Base-by-base conservation (phyloP, 2,113 vertebrate genomes). In the Panthera leo region DNA sequence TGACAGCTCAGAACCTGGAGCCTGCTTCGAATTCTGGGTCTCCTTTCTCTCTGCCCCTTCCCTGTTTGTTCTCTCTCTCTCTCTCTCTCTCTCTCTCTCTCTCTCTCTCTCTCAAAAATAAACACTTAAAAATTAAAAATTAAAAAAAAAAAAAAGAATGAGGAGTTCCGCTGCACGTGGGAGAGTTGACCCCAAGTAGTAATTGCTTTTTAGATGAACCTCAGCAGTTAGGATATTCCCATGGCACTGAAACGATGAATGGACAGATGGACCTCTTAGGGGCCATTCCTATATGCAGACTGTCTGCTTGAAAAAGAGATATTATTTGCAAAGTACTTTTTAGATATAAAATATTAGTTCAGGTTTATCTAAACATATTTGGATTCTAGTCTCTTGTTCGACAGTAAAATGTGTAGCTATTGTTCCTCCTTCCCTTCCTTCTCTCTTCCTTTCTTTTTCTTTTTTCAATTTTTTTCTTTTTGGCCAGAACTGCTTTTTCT, bases 251-350 rank as follows among this genome's bases (percentile, higher is more conserved):
- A 21, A 12, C 14, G 45, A 90, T 92, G 73, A 89, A 71, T 80
- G 71, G 78, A 70, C 63, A 96, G 5, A 16, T 45, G 23, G 2
- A 3, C 42, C 48, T 96, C 83, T 89, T 8, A 10, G 48, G 31
- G 36, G 7, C 92, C 25, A 16, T 80, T 86, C 63, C 45, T 13
- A 55, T 55, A 76, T 86, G 51, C 87, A 39, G 36, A 92, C 61
- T 85, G 25, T 94, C 85, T 91, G 29, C 48, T 94, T 89, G 93
- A 8, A 63, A 85, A 93, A 82, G 51, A 61, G 53, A 71, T 34
- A 48, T n/a, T 34, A 51, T 70, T 91, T 76, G 39, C 45, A 82
- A 96, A 89, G 45, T 82, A 67, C 13, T 42, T 89, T 88, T 65
- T 61, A 51, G 67, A 51, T 63, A 65, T 8, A 63, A 73, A 91